Base-by-base conservation (phyloP, 2,888 invertebrate species). In the Volucella inflata region DNA sequence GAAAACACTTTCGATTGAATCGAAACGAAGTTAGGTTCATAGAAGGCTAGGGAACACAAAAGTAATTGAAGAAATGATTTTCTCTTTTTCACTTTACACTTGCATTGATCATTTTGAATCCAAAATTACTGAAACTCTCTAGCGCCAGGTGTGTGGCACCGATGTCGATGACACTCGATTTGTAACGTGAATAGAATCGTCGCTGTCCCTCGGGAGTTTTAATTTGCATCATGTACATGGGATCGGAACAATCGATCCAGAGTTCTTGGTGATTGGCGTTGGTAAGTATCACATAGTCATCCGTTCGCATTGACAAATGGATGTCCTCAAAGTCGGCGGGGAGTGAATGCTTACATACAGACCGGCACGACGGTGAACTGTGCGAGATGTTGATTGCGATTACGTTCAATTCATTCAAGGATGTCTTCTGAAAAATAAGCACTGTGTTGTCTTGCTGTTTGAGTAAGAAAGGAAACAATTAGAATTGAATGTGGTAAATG, bases 331-430 rank as follows among this genome's bases (percentile, higher is more conserved):
- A 92, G 36, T 89, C 88, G 6, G 89, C 74, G 8, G 89, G 88
- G 65, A 92, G 77, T 8, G 78, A 82, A 67, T 90, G 90, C 0
- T 88, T 88, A 16, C 89, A 89, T 9, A 92, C 71, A 36, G 91
- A 44, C 8, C 91, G 90, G 88, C 91, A 90, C 36, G 91, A 89
- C 3, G 91, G 91, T 1, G 89, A 87, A 16, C 81, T 87, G 78
- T 91, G 90, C 11, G 91, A 90, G 40, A 92, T 76, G 55, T 89
- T 91, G 55, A 92, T 90, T 0, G 91, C 91, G 30, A 91, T 89
- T 1, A 91, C 88, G 10, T 89, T 87, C 16, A 92, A 48, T 68
- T 92, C 89, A 0, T 90, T 83, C 14, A 81, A 74, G 17, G 72
- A 67, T 50, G 78, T 80, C 48, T 82, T 59, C 30, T 78, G 75